Evolutionary conservation across 1,140 invertebrate species (phyloP).

Genomic region (Pachyrhynchus sulphureomaculatus): DNA sequence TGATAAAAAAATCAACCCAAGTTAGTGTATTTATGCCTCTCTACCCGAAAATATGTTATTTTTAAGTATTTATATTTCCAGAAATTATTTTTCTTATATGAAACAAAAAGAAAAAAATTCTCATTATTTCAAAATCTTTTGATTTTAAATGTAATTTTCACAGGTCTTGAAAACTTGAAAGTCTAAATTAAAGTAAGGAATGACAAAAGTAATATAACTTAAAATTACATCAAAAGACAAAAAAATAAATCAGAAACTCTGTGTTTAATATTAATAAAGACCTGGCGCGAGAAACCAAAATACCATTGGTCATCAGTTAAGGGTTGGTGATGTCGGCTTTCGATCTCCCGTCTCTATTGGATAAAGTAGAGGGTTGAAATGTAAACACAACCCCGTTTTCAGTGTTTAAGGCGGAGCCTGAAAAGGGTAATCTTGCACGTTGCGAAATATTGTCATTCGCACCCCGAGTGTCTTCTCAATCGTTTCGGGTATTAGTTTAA

Average conservation of each 20-base stretch:
- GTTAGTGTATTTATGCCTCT: no score
- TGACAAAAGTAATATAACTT: slow-evolving; percentile 9
- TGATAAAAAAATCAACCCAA: no score
- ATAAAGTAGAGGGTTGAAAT: slow-evolving; percentile 38
- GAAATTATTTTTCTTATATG: neutral
- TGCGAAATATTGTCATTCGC: slow-evolving; percentile 37
- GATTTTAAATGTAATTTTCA: neutral
- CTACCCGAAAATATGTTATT: no score
- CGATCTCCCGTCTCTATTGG: slow-evolving; percentile 36
- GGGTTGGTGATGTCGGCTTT: slow-evolving; percentile 35
- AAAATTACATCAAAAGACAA: slow-evolving; percentile 19
- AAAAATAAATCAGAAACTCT: slow-evolving; percentile 22
- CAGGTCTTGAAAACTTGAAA: neutral
- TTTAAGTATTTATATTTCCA: no score
- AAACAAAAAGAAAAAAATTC: neutral
- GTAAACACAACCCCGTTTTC: slow-evolving; percentile 41
- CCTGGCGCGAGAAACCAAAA: slow-evolving; percentile 22
- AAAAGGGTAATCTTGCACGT: slow-evolving; percentile 36
- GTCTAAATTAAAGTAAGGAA: slow-evolving; percentile 8
- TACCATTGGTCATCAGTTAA: slow-evolving; percentile 40
- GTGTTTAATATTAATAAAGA: slow-evolving; percentile 31
- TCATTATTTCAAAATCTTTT: neutral
- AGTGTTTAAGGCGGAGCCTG: slow-evolving; percentile 39
- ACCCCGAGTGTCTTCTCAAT: slow-evolving; percentile 17
- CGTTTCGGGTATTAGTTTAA: neutral